These are phyloP conservation scores for Drosophila robusta DNA, from an alignment of 2,888 invertebrate genomes.

Conservation along the genomic window DNA sequence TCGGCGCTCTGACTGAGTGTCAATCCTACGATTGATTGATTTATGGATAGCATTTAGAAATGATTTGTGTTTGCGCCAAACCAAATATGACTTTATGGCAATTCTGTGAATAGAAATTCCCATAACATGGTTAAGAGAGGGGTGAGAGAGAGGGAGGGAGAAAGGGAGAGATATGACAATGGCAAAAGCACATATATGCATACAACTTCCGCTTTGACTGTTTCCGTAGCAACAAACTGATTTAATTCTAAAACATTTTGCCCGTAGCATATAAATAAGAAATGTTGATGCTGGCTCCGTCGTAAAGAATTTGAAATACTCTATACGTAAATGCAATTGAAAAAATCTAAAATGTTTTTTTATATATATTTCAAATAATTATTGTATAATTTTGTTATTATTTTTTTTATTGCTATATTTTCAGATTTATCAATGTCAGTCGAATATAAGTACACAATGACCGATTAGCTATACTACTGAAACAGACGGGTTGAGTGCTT, in stretches of 20 bases:
- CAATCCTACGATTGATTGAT: conserved; percentile 72
- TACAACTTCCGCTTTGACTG: conserved; percentile 55
- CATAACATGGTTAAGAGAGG: conserved; percentile 8
- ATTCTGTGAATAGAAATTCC: conserved; percentile 24
- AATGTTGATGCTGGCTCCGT: not conserved
- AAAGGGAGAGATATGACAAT: conserved; percentile 10
- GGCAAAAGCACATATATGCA: conserved; percentile 47
- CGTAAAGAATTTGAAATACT: conserved; percentile 23
- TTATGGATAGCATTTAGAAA: conserved; percentile 74
- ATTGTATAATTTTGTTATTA: too few relatives aligned
- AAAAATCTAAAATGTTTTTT: not conserved
- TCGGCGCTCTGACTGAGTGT: conserved; percentile 54
- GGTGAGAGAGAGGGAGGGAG: not conserved
- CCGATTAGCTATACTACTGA: not conserved
- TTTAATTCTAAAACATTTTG: conserved; percentile 35
- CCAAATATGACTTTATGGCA: conserved; percentile 46
- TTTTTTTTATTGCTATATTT: too few relatives aligned
- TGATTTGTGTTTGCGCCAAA: conserved; percentile 60
- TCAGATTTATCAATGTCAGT: too few relatives aligned
- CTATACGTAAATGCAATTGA: conserved; percentile 1
- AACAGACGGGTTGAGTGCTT: conserved; percentile 6
- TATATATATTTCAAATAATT: too few relatives aligned
- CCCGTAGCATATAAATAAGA: conserved; percentile 41
- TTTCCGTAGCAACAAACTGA: conserved; percentile 50
- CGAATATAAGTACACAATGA: not conserved